phyloP scores from a whole-genome alignment of 2,888 invertebrate genomes.

The Drosophila imparisetae region DNA sequence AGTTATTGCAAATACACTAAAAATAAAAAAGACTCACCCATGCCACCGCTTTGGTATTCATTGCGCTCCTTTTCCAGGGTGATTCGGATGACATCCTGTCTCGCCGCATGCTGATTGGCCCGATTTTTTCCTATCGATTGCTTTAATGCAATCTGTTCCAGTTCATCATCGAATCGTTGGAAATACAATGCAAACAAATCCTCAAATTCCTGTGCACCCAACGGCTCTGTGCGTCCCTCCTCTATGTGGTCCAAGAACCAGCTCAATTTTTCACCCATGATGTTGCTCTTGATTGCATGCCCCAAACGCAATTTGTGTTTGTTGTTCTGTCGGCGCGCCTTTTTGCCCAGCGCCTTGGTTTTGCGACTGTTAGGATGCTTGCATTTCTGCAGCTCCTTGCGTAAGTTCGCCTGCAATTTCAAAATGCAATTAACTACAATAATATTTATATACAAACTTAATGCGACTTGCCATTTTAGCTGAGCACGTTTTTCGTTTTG shows the following conservation, averaged over 20 bases:
- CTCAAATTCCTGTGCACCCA: constrained; percentile 87
- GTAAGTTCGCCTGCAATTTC: constrained; percentile 84
- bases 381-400: constrained; percentile 86
- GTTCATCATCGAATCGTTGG: constrained; percentile 90
- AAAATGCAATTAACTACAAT: neutral
- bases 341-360: constrained; percentile 89
- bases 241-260: constrained; percentile 91
- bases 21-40: constrained; percentile 86
- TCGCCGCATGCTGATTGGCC: constrained; percentile 91
- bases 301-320: constrained; percentile 85
- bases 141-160: constrained; percentile 91
- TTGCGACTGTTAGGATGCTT: constrained; percentile 95
- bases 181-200: constrained; percentile 86
- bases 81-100: constrained; percentile 91
- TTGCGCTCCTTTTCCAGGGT: constrained; percentile 90
- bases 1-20: neutral
- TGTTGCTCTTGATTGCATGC: constrained; percentile 89
- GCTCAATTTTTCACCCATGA: constrained; percentile 90
- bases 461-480: constrained; percentile 41
- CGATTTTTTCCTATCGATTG: constrained; percentile 89
- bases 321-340: constrained; percentile 87
- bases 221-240: constrained; percentile 84
- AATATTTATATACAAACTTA: neutral
- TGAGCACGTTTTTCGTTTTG: constrained; percentile 46
- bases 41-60: constrained; percentile 91